Conservation (phyloP, 2,113 vertebrate genomes). For the Cebidichthys violaceus region DNA sequence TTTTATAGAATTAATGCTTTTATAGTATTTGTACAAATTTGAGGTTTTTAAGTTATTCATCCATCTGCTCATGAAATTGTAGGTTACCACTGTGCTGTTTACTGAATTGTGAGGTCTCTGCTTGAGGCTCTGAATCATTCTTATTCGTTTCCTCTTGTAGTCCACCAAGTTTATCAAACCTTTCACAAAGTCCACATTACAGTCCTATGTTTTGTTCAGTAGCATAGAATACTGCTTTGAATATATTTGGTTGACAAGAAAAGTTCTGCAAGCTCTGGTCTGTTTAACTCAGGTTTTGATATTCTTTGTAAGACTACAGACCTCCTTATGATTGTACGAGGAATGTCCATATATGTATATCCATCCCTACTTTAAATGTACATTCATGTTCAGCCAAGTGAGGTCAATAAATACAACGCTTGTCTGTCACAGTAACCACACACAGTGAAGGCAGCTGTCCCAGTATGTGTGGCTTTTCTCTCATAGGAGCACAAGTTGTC, state of each 20-base stretch:
- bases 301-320: slow-evolving; percentile 72
- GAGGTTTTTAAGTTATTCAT: slow-evolving; percentile 79
- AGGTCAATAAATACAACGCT: slow-evolving; percentile 55
- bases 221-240: slow-evolving; percentile 50
- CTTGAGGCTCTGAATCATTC: slow-evolving; percentile 57
- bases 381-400: slow-evolving; percentile 59
- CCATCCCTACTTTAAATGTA: slow-evolving; percentile 65
- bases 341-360: slow-evolving; percentile 69
- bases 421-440: slow-evolving; percentile 52
- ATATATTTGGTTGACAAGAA: slow-evolving; percentile 59
- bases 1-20: slow-evolving; percentile 81
- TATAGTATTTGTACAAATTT: slow-evolving; percentile 81
- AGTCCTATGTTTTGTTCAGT: slow-evolving; percentile 46
- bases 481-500: slow-evolving; percentile 59
- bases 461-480: slow-evolving; percentile 69
- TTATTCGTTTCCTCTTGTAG: slow-evolving; percentile 67
- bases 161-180: slow-evolving; percentile 44
- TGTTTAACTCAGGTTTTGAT: slow-evolving; percentile 80
- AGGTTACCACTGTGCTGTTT: slow-evolving; percentile 60
- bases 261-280: slow-evolving; percentile 68
- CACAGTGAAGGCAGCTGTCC: slow-evolving; percentile 73
- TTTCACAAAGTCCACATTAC: slow-evolving; percentile 28
- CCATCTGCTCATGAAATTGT: slow-evolving; percentile 55
- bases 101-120: slow-evolving; percentile 30
- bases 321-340: slow-evolving; percentile 75